Evolutionary conservation across 2,888 invertebrate species (phyloP).

Genomic region (Byasa hedistus): DNA sequence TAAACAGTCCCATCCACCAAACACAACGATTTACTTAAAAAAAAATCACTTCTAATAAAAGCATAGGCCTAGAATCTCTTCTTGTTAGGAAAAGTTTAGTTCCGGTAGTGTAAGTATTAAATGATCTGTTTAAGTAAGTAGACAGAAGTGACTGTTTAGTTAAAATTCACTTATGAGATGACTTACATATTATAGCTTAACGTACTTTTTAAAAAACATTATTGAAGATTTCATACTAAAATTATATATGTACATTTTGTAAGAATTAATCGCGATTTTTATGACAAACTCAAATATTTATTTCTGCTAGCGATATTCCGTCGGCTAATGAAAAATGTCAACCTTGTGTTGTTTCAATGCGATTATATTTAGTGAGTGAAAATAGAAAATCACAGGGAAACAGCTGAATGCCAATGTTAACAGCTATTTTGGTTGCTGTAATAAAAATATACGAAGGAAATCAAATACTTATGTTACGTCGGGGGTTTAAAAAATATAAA

Average conservation of each 20-base stretch:
- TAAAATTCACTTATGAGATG: no score
- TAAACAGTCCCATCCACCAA: no score
- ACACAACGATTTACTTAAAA: no score
- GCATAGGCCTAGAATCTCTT: no score
- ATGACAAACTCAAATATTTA: conserved; percentile 40
- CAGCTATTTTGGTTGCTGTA: conserved; percentile 59
- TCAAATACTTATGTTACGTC: conserved; percentile 38
- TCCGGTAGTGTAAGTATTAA: no score
- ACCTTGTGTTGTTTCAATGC: conserved; percentile 54
- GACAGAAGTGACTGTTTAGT: no score
- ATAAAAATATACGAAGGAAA: conserved; percentile 45
- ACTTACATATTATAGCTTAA: neutral
- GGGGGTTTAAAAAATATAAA: neutral
- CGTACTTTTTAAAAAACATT: neutral
- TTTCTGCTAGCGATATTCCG: conserved; percentile 47
- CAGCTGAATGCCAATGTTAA: conserved; percentile 75
- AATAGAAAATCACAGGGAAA: conserved; percentile 69
- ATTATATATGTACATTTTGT: conserved; percentile 29
- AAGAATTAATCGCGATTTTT: conserved; percentile 30
- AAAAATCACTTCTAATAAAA: no score
- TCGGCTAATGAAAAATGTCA: conserved; percentile 56
- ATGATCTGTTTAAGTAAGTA: no score
- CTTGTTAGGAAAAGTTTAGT: no score
- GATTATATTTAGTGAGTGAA: conserved; percentile 63
- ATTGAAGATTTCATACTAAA: neutral